Base-by-base conservation (phyloP, 64 coral and sea anemone species). In the Stichodactyla helianthus region DNA sequence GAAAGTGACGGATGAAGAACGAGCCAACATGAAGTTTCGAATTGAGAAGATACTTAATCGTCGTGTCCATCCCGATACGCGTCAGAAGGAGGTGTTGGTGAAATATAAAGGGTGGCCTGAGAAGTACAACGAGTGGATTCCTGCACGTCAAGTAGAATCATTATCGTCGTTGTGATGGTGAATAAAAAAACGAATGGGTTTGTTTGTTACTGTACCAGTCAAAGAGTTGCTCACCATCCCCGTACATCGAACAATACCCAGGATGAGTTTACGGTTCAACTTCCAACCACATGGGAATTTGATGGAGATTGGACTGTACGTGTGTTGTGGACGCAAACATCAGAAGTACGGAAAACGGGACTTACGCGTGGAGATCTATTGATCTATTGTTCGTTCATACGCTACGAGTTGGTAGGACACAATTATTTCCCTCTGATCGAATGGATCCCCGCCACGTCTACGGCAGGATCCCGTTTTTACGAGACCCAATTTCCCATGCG, bases 51-150 rank as follows among this genome's bases (percentile, higher is more conserved):
- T 77, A 7, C 7, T 11, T 6, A 77, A 77, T 3, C 74, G 28
- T 31, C 22, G 28, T 1, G 44, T 51, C 6, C 10, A 79, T 52
- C 77, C 77, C 0, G 23, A 79, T 0, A 79, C 31, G 11, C 4
- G 19, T 6, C 28, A 53, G 31, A 79, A 79, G 19, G 11, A 79
- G 19, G 31, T 79, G 19, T 79, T 79, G 10, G 77, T 79, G 14
- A 79, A 79, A 53, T 79, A 79, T 52, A 5, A 79, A 51, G 77
- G 77, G 12, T 79, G 77, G 77, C 35, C 77, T 19, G 77, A 79
- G 19, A 79, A 53, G 31, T 79, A 79, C 35, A 52, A 51, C 16
- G 35, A 78, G 50, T 78, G 76, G 50, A 51, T 78, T 13, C 76
- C 74, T 50, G 25, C 7, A 1, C 51, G 50, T 44, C 7, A 51